Conservation (phyloP, 1,140 invertebrate genomes). For the Maniola jurtina region DNA sequence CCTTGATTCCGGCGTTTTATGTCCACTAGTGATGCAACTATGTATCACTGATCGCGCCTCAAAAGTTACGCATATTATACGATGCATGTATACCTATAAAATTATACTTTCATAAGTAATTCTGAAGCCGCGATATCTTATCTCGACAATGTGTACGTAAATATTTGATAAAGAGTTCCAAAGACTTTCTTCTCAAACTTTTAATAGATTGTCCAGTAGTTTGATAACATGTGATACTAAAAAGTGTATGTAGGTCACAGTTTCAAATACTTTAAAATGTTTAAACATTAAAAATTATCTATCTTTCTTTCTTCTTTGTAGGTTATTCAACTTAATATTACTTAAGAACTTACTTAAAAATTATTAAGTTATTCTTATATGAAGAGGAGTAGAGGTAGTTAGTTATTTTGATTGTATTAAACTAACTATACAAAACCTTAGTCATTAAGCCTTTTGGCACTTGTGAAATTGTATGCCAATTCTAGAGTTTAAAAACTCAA, state of each 20-base stretch:
- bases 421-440: no score
- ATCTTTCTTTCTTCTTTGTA: no score
- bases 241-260: conserved; percentile 9
- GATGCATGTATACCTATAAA: conserved; percentile 6
- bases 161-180: conserved; percentile 41
- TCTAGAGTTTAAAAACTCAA: no score
- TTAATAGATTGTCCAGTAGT: conserved; percentile 39
- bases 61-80: conserved; percentile 27
- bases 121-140: conserved; percentile 49
- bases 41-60: conserved; percentile 28
- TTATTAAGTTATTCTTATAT: no score
- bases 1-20: conserved; percentile 51
- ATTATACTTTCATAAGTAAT: conserved; percentile 28
- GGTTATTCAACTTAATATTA: no score
- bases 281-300: no score
- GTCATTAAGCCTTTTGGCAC: no score
- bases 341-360: no score
- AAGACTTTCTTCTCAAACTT: conserved; percentile 37
- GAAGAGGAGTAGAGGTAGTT: no score
- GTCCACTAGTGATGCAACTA: conserved; percentile 52
- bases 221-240: conserved; percentile 20
- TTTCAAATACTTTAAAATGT: not conserved
- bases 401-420: no score
- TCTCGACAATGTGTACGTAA: conserved; percentile 41
- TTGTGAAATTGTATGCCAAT: no score